Percentiles rank a stretch among this genome's conserved stretches.
Evolutionary conservation across 2,797 vertebrate genomes (phyloP).

Genomic region (Acropternis orthonyx): DNA sequence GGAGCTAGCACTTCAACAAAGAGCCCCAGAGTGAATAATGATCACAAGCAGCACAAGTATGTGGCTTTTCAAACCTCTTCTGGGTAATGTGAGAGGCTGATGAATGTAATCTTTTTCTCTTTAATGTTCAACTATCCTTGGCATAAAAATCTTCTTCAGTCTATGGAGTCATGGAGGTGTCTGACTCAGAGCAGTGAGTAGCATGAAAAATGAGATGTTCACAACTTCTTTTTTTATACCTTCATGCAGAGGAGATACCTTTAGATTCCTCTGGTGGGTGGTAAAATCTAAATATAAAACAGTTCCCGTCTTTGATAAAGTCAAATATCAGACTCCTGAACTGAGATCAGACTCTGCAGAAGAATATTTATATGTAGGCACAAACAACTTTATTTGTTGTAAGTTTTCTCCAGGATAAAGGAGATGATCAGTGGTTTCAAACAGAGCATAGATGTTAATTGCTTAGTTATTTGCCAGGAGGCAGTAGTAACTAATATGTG

Average conservation of each 20-base stretch:
- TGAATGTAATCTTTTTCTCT: constrained; percentile 15
- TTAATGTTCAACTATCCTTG: constrained; percentile 26
- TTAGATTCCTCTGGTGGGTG: background rate
- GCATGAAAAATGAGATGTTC: background rate
- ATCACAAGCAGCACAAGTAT: background rate
- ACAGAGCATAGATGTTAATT: constrained; percentile 33
- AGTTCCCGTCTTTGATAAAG: constrained; percentile 10
- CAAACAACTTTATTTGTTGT: background rate
- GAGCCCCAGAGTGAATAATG: background rate
- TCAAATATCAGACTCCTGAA: constrained; percentile 23
- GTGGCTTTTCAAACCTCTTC: constrained; percentile 14
- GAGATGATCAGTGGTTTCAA: constrained; percentile 10
- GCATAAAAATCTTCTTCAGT: background rate
- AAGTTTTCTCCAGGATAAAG: constrained; percentile 43
- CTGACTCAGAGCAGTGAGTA: constrained; percentile 22
- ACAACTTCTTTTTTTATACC: background rate
- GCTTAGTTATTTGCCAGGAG: constrained; percentile 29
- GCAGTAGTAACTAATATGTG: background rate
- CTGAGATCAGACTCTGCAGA: background rate
- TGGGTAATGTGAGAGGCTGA: constrained; percentile 24
- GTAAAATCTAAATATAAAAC: constrained; percentile 51
- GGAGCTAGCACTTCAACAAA: background rate
- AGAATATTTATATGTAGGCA: background rate
- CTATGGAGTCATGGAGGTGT: background rate
- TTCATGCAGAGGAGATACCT: constrained; percentile 19